Base-by-base conservation (phyloP, 1,140 invertebrate species). In the Trichonephila clavata region DNA sequence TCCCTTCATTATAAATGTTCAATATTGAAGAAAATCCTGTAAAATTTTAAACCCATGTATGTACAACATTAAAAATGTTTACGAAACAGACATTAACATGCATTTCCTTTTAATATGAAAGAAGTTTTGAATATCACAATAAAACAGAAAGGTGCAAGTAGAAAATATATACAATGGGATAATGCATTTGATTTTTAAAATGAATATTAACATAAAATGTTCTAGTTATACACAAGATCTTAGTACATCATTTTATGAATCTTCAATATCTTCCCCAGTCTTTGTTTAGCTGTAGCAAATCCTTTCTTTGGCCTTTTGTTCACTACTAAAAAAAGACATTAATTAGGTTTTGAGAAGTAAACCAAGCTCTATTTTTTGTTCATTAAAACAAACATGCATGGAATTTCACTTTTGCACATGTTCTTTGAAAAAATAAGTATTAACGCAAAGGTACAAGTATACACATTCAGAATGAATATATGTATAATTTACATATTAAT, bases 211-310 rank as follows among this genome's bases (percentile, higher is more conserved):
- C 24, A 27, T 16, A 68, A 24, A 24, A 8, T 32, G 18, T 50
- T 81, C 8, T 13, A 59, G 18, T 59, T 59, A 60, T 59, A 60
- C 60, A 63, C 32, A 61, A 59, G 16, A 86, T 39, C 24, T 95
- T 71, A 95, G 86, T 95, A 95, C 94, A 97, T 97, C 97, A 98
- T 98, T 96, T 98, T 98, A 95, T 98, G 97, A 95, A 98, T 97
- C 96, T 98, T 98, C 83, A 98, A 96, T 95, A 98, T 98, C 96
- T 98, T 98, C 43, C 98, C 98, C 94, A 98, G 96, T 94, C 98
- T 97, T 95, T 99, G 98, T 95, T 99, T 99, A 3, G 98, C 97
- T 91, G 98, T 99, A 95, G 98, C 98, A 97, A 98, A 97, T 71
- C 98, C 98, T 96, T 98, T 98, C 96, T 98, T 98, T 94, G 97